phyloP scores from a whole-genome alignment of 2,797 vertebrate genomes.

The Channa striata region DNA sequence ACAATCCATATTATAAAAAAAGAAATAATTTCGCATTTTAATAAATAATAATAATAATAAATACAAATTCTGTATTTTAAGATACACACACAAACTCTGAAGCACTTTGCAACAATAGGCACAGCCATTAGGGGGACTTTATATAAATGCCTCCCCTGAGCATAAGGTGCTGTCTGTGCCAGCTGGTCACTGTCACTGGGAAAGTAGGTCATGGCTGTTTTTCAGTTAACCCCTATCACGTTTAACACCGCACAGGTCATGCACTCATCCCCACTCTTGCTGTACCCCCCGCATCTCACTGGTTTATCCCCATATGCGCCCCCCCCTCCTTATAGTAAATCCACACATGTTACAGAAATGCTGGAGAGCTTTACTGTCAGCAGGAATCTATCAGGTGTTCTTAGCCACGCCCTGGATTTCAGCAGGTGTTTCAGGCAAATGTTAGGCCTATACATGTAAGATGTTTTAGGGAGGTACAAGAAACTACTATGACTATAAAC shows the following conservation, averaged over 20 bases:
- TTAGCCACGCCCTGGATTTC: conserved; percentile 31
- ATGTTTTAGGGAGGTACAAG: neutral
- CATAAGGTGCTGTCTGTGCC: conserved; percentile 37
- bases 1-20: neutral
- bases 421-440: conserved; percentile 36
- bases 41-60: too few species aligned
- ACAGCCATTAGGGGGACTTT: conserved; percentile 9
- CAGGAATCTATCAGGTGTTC: conserved; percentile 54
- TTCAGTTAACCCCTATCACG: conserved; percentile 69
- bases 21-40: too few species aligned
- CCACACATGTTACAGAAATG: conserved; percentile 60
- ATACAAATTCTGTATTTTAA: neutral
- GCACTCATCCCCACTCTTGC: conserved; percentile 54
- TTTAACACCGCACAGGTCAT: conserved; percentile 62
- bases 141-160: neutral
- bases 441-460: neutral
- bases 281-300: conserved; percentile 53
- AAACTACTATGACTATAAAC: too few species aligned
- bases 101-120: conserved; percentile 21
- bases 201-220: conserved; percentile 77
- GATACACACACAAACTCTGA: conserved; percentile 9
- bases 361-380: conserved; percentile 58
- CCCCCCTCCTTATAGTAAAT: conserved; percentile 49
- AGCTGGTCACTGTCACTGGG: conserved; percentile 75
- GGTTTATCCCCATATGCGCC: conserved; percentile 57